Evolutionary conservation across 2,797 vertebrate species (phyloP), one percentile per base, ranked within the genome.

Genomic region (Poecile montanus): DNA sequence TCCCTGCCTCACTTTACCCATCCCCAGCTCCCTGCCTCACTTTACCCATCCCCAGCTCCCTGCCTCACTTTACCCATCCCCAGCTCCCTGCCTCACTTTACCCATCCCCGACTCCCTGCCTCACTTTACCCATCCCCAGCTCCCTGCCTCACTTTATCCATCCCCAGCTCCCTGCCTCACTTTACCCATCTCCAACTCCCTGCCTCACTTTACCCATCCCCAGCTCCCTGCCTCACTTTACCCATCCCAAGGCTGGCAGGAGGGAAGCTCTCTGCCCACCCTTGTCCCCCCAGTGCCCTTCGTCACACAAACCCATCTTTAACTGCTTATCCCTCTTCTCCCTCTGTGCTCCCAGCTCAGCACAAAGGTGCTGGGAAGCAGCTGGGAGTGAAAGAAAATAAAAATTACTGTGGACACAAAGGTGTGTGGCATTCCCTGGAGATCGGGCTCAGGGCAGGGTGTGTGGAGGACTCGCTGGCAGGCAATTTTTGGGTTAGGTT

Each of bases 391-490:
- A 75, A 88, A 67, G 82, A 54, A 68, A 84, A 85, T 16, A 23
- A 36, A 76, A 84, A 68, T 66, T 78, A 91, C 88, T 36, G 62
- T 3, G 1, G 68, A 66, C 42, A 66, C 83, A 70, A 66, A 90
- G 73, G 91, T 93, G 85, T 23, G 65, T 5, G 11, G 60, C 36
- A 15, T n/a, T 23, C 16, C 36, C 36, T 2, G 4, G 56, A 47
- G 74, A 62, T 6, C 1, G 3, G 63, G 47, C 10, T 18, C 38
- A 2, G 27, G 40, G n/a, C 53, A 57, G 50, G 73, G 47, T 0
- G 0, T 0, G 5, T 0, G 1, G 68, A 65, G 27, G 27, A 57
- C 36, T 8, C 12, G 2, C 9, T 2, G 26, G 32, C 1, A 0
- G 29, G 70, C 21, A 12, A 0, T 15, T 60, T 50, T 21, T 2